Conservation (phyloP, 1,140 invertebrate species). For the Drosophila ananassae region DNA sequence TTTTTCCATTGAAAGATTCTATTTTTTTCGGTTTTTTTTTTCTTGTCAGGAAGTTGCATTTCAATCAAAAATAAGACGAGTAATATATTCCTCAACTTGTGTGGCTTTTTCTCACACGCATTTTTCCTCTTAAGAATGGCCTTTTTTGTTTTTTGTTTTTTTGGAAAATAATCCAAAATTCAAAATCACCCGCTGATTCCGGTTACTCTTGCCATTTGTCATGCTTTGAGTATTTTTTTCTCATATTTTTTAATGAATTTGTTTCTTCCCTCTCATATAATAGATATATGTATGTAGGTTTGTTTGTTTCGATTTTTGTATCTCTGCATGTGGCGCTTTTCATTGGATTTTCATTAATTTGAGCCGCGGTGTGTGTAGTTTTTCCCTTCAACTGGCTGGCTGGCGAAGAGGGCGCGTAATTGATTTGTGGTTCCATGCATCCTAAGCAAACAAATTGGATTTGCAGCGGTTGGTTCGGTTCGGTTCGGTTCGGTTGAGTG, state of each 20-base stretch:
- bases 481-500: slow-evolving; percentile 15
- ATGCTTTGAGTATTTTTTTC: slow-evolving; percentile 22
- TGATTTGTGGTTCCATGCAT: slow-evolving; percentile 67
- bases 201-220: slow-evolving; percentile 62
- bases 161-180: not conserved
- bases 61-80: slow-evolving; percentile 56
- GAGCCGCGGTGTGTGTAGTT: slow-evolving; percentile 51
- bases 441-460: slow-evolving; percentile 62
- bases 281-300: too few species aligned
- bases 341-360: slow-evolving; percentile 76
- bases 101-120: slow-evolving; percentile 75
- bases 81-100: slow-evolving; percentile 58
- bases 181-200: slow-evolving; percentile 1
- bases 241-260: not conserved
- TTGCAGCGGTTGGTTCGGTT: slow-evolving; percentile 28
- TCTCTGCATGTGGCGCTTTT: slow-evolving; percentile 69
- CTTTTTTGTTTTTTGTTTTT: slow-evolving; percentile 12
- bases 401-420: slow-evolving; percentile 56
- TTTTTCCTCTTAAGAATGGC: slow-evolving; percentile 76
- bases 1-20: slow-evolving; percentile 69
- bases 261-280: slow-evolving; percentile 2
- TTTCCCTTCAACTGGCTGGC: slow-evolving; percentile 1
- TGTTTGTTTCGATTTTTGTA: slow-evolving; percentile 3
- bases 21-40: too few species aligned
- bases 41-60: slow-evolving; percentile 65